phyloP scores from a whole-genome alignment of 2,888 invertebrate species.

The Stenurella melanura region DNA sequence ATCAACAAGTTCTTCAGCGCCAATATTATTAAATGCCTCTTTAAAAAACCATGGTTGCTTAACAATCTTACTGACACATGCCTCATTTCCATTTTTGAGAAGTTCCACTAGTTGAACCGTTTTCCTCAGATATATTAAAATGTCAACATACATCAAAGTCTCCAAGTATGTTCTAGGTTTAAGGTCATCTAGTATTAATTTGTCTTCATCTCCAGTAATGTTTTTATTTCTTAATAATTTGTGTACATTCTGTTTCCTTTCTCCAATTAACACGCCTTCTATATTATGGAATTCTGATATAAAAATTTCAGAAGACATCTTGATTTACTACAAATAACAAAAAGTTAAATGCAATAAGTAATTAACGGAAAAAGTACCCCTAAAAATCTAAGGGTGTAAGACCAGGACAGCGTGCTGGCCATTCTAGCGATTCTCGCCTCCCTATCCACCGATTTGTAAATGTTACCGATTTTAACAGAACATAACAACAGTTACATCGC shows the following conservation, averaged over 20 bases:
- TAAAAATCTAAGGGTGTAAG: too few relatives aligned
- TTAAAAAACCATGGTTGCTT: slow-evolving; percentile 60
- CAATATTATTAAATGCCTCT: slow-evolving; percentile 50
- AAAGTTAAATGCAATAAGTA: background rate
- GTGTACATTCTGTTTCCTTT: slow-evolving; percentile 53
- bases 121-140: slow-evolving; percentile 55
- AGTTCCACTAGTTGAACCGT: slow-evolving; percentile 51
- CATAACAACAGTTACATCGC: too few relatives aligned
- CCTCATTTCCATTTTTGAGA: slow-evolving; percentile 55
- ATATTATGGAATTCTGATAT: slow-evolving; percentile 50
- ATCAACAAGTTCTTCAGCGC: slow-evolving; percentile 50
- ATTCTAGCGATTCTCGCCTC: too few relatives aligned
- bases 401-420: too few relatives aligned
- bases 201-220: slow-evolving; percentile 38
- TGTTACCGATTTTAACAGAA: too few relatives aligned
- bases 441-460: too few relatives aligned
- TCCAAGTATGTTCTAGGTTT: slow-evolving; percentile 58
- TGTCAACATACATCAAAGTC: slow-evolving; percentile 56
- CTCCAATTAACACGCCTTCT: slow-evolving; percentile 51
- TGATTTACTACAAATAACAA: background rate
- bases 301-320: slow-evolving; percentile 31
- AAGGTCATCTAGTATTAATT: slow-evolving; percentile 44
- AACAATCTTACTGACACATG: slow-evolving; percentile 54
- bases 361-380: too few relatives aligned
- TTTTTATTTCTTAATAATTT: slow-evolving; percentile 48